Evolutionary conservation across 2,797 vertebrate genomes (phyloP).

Genomic region (Buphagus erythrorhynchus): DNA sequence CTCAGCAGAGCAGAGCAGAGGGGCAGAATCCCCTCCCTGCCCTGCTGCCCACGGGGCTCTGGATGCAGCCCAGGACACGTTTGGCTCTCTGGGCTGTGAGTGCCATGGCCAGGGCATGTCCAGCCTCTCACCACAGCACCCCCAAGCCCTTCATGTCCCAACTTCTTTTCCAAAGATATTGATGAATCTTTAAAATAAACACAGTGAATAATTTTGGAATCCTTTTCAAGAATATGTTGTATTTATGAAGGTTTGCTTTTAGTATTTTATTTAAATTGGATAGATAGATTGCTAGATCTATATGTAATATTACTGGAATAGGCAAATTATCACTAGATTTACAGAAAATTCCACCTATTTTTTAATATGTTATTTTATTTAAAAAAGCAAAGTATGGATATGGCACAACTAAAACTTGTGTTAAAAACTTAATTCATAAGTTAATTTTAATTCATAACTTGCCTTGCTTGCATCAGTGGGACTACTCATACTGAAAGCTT

Average conservation of each 20-base stretch:
- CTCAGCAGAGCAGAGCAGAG: neutral
- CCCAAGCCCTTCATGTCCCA: neutral
- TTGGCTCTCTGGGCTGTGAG: neutral
- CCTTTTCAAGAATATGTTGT: neutral
- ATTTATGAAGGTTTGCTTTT: neutral
- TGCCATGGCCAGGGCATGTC: neutral
- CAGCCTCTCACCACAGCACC: neutral
- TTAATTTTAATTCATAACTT: neutral
- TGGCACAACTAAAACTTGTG: neutral
- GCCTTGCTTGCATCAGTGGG: neutral
- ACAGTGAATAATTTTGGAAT: neutral
- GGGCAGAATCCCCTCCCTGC: neutral
- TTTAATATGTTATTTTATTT: too few relatives aligned
- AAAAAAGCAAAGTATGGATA: neutral
- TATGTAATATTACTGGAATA: neutral
- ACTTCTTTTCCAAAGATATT: neutral
- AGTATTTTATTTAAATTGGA: neutral
- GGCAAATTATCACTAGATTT: neutral
- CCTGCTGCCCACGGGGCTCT: neutral
- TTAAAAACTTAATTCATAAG: neutral
- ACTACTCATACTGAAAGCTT: neutral
- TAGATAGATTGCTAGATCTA: too few relatives aligned
- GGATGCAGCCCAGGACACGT: neutral
- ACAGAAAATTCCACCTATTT: neutral
- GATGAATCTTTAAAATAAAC: neutral